These are phyloP conservation scores for Tamandua tetradactyla DNA, from an alignment of 2,797 vertebrate genomes.

Conservation along the genomic window DNA sequence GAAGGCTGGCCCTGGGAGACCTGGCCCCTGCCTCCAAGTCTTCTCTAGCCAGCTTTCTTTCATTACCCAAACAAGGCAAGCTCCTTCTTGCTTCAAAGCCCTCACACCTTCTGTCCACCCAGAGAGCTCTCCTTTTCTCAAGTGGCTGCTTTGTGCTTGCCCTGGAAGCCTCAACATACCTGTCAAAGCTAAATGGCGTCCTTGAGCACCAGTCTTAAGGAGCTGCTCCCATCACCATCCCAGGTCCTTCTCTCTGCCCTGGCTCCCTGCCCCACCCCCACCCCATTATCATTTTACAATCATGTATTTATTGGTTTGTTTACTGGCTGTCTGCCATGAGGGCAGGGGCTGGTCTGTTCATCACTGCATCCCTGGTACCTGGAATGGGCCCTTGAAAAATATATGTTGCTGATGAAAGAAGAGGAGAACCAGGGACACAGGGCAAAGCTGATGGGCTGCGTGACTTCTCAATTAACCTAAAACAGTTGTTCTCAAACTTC, in stretches of 20 bases:
- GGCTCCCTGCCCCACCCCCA: not conserved
- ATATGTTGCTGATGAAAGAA: fast-evolving
- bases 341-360: not conserved
- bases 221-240: fast-evolving
- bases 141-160: not conserved
- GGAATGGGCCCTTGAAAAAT: not conserved
- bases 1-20: not conserved
- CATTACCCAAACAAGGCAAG: not conserved
- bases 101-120: not conserved
- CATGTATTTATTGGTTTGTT: not conserved
- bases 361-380: not conserved
- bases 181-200: not conserved
- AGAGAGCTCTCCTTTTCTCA: not conserved
- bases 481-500: not conserved
- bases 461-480: not conserved
- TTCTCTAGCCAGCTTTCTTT: not conserved
- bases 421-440: no score
- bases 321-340: not conserved
- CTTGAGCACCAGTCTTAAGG: not conserved
- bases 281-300: not conserved
- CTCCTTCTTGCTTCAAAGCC: not conserved
- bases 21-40: fast-evolving
- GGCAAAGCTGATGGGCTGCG: not conserved
- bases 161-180: not conserved
- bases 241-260: not conserved